A percentile compares a stretch with the other conserved stretches of the same genome.
These are phyloP conservation scores for Brienomyrus brachyistius DNA, from an alignment of 2,113 vertebrate species.

Conservation along the genomic window DNA sequence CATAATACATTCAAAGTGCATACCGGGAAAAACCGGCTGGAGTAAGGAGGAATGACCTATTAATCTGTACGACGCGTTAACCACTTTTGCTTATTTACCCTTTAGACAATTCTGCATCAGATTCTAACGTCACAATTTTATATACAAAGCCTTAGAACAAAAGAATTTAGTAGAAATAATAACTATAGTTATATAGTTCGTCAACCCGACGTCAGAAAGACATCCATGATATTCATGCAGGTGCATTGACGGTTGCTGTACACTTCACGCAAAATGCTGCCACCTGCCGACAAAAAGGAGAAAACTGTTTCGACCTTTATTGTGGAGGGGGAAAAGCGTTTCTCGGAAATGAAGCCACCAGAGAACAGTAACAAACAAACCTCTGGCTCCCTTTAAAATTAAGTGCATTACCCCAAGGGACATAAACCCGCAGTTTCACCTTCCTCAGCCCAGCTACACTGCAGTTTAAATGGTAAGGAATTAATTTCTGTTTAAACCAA, in stretches of 20 bases:
- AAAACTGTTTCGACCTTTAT: background rate
- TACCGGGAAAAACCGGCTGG: slow-evolving; percentile 51
- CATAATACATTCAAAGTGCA: slow-evolving; percentile 50
- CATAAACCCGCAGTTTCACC: background rate
- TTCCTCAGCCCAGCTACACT: background rate
- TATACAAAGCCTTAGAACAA: background rate
- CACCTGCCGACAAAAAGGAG: slow-evolving; percentile 16
- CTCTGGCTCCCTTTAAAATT: background rate
- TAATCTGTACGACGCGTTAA: background rate
- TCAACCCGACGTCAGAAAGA: background rate
- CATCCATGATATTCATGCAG: background rate
- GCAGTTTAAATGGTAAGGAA: background rate
- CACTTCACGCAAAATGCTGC: slow-evolving; percentile 8
- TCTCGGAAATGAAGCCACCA: background rate
- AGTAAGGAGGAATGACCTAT: slow-evolving; percentile 27
- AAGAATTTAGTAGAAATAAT: background rate
- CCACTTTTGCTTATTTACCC: background rate
- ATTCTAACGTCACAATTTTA: background rate
- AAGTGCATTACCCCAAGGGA: slow-evolving; percentile 1
- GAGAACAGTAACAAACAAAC: background rate
- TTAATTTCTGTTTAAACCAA: background rate
- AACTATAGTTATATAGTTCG: background rate
- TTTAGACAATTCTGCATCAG: background rate
- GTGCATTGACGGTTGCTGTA: background rate
- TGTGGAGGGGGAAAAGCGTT: background rate